Conservation (phyloP, 1,140 invertebrate species). For the Leptopilina boulardi region DNA sequence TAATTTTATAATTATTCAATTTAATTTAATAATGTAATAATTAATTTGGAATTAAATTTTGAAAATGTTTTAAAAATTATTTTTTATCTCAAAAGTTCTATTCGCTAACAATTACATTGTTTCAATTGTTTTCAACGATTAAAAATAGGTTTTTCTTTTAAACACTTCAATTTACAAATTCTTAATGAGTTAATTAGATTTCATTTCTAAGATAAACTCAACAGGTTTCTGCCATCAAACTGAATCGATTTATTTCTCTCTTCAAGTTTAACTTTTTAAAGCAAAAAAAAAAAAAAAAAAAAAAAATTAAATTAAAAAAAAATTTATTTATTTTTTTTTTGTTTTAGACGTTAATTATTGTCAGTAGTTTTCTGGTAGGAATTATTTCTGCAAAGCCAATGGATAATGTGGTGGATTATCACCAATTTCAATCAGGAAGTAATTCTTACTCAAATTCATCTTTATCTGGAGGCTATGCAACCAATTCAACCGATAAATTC, state of each 20-base stretch:
- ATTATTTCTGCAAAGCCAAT: constrained; percentile 18
- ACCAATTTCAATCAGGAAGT: constrained; percentile 22
- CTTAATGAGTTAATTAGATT: too few relatives aligned
- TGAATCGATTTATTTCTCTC: too few relatives aligned
- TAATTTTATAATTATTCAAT: too few relatives aligned
- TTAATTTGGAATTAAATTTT: too few relatives aligned
- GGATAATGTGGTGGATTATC: constrained; percentile 26
- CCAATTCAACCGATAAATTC: constrained; percentile 3
- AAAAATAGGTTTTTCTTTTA: too few relatives aligned
- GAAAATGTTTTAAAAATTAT: background rate
- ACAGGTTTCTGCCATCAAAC: too few relatives aligned
- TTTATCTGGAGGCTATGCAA: background rate
- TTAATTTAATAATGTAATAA: too few relatives aligned
- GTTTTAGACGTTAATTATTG: background rate
- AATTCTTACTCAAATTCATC: constrained; percentile 19
- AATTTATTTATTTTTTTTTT: background rate
- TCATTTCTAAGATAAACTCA: too few relatives aligned
- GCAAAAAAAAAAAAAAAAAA: too few relatives aligned
- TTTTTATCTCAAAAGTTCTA: background rate
- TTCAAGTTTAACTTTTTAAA: too few relatives aligned
- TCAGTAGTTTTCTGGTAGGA: background rate
- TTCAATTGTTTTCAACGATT: background rate
- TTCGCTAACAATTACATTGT: background rate
- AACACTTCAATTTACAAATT: too few relatives aligned
- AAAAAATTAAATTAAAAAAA: background rate